These are phyloP conservation scores for Brachionus koreanus DNA, from an alignment of 1,140 invertebrate genomes.

Conservation along the genomic window DNA sequence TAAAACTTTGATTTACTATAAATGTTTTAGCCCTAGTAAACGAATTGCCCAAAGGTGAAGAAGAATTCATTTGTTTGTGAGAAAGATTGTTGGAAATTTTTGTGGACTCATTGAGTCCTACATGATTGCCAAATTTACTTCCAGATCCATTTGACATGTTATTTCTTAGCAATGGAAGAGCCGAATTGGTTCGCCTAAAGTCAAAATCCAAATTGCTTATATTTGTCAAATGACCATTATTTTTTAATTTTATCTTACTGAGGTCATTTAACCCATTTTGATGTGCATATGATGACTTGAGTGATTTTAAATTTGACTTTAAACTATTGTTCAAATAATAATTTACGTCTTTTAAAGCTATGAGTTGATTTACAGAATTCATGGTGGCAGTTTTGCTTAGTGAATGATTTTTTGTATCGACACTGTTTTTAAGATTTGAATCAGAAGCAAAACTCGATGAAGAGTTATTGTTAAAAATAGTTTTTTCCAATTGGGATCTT, in stretches of 20 bases:
- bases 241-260: background rate
- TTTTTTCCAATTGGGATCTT: background rate
- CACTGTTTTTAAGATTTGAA: background rate
- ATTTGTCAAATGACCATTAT: background rate
- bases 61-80: background rate
- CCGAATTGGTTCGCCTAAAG: background rate
- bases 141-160: background rate
- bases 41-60: background rate
- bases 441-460: background rate
- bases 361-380: slow-evolving; percentile 26
- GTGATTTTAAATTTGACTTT: slow-evolving; percentile 6
- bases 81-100: background rate
- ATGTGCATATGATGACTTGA: background rate
- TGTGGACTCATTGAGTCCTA: background rate
- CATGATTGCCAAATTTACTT: background rate
- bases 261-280: background rate
- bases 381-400: background rate
- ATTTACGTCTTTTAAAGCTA: slow-evolving; percentile 26
- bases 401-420: background rate
- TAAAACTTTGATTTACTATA: background rate
- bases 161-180: background rate
- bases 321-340: background rate
- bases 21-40: slow-evolving; percentile 4
- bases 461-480: background rate
- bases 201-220: background rate